These are phyloP conservation scores for Chalcosyrphus nemorum DNA, from an alignment of 2,888 invertebrate genomes.

Conservation along the genomic window DNA sequence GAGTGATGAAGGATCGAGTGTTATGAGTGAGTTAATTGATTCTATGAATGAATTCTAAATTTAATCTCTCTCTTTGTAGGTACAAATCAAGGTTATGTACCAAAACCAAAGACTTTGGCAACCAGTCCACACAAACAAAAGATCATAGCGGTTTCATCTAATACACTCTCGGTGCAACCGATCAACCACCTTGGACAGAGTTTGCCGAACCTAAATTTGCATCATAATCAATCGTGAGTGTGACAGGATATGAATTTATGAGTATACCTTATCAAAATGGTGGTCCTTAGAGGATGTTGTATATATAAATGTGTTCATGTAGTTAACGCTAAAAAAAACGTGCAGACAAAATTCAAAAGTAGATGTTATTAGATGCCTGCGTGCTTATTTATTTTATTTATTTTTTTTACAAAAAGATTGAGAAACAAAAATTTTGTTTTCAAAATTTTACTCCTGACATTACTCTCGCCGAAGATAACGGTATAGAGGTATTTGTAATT, in stretches of 20 bases:
- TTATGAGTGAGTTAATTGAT: constrained; percentile 74
- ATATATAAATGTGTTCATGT: constrained; percentile 44
- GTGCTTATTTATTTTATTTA: constrained; percentile 51
- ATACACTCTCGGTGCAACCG: constrained; percentile 89
- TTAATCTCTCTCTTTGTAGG: constrained; percentile 43
- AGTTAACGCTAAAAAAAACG: constrained; percentile 8
- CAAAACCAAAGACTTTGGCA: constrained; percentile 74
- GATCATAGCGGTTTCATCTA: constrained; percentile 84
- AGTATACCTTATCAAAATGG: constrained; percentile 14
- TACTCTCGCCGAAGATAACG: too few species aligned
- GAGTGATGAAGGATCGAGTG: constrained; percentile 84
- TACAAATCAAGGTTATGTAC: constrained; percentile 61
- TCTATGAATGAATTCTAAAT: neutral
- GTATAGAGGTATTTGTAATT: too few species aligned
- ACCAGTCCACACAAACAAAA: constrained; percentile 81
- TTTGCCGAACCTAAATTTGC: constrained; percentile 87
- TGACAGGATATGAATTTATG: neutral
- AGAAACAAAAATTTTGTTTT: neutral
- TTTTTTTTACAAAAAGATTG: too few species aligned
- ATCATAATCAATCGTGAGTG: constrained; percentile 81
- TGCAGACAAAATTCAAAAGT: constrained; percentile 1
- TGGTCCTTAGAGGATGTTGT: constrained; percentile 54
- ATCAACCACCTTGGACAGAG: constrained; percentile 89
- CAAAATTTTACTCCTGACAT: neutral
- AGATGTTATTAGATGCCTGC: constrained; percentile 40